phyloP scores from a whole-genome alignment of 2,113 vertebrate species.

The Ellobius talpinus region DNA sequence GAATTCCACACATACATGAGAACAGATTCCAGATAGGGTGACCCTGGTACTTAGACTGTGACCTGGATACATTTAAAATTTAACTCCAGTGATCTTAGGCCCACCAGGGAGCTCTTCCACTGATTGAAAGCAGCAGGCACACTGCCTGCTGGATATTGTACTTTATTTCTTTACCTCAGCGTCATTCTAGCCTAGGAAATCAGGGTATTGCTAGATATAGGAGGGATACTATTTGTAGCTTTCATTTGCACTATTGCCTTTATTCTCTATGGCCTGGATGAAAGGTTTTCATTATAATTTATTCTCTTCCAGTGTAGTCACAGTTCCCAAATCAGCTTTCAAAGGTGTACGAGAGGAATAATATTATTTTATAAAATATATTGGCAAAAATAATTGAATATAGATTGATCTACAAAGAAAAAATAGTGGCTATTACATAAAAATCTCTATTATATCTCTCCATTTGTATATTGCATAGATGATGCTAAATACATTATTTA shows the following conservation, averaged over 20 bases:
- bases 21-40: not conserved
- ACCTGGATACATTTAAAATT: not conserved
- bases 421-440: not conserved
- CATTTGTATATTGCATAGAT: not conserved
- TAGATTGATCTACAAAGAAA: not conserved
- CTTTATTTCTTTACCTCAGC: not conserved
- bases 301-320: not conserved
- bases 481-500: not conserved
- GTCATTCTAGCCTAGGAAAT: not conserved
- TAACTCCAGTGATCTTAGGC: not conserved
- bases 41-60: not conserved
- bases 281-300: constrained; percentile 12
- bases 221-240: not conserved
- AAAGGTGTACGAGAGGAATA: not conserved
- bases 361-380: not conserved
- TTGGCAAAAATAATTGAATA: not conserved
- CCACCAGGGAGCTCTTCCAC: not conserved
- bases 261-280: not conserved
- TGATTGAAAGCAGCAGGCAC: not conserved
- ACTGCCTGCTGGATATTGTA: not conserved
- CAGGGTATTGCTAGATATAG: not conserved
- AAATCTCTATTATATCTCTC: not conserved
- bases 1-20: not conserved
- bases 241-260: not conserved
- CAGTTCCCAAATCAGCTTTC: not conserved